Evolutionary conservation across 2,113 vertebrate genomes (phyloP), one percentile per base, ranked within the genome.

Genomic region (Loxodonta africana): DNA sequence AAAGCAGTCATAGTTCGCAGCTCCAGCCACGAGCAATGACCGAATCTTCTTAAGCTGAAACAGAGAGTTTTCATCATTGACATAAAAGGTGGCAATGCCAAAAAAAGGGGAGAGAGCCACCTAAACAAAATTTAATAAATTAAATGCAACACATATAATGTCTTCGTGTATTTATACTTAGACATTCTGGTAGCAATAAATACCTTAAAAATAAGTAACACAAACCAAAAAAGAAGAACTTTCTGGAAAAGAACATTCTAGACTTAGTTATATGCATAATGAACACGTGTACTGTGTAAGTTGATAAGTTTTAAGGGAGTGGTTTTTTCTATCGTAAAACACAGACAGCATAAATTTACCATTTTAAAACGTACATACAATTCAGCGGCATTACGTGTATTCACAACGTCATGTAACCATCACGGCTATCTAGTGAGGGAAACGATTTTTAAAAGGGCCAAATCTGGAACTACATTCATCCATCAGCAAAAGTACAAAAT

Each of bases 1-100:
- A 97, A 99, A 99, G 93, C 99, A 99, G 97, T 99, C 99, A 12
- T 99, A 99, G 89, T 98, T 99, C 60, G 99, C 96, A 48, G 99
- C 99, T 48, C 99, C 99, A 67, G 99, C 99, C 91, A 99, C 99
- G 65, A 99, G 98, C 97, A 99, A 92, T 0, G 99, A 99, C 51
- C 99, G 99, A 57, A 99, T 98, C 84, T 99, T 99, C 98, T 99
- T 99, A 96, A 99, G 98, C 99, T 99, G 94, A 20, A 95, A 93
- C 46, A 96, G 4, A 48, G 0, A 95, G 78, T 46, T 95, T 85
- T 92, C 46, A 95, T 95, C 90, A 96, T 4, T 95, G 80, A 93
- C 5, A 62, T 62, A 94, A 91, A 83, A 89, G 74, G 18, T 83
- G 53, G 74, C 6, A 83, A 17, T 57, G 60, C 46, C 77, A 30